Base-by-base conservation (phyloP, 2,888 invertebrate species). In the Agapostemon virescens region DNA sequence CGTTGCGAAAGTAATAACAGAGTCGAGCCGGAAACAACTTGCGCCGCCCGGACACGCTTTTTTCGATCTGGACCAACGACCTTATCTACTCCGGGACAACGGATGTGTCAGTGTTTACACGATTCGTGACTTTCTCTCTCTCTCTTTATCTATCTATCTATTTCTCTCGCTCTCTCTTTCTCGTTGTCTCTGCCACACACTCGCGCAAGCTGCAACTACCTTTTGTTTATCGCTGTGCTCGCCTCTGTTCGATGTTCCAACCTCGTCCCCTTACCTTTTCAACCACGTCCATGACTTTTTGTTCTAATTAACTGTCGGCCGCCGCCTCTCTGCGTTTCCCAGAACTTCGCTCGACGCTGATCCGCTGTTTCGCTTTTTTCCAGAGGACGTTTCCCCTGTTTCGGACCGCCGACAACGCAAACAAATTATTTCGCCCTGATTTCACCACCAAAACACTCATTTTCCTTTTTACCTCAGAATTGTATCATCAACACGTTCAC, bases 261-360 rank as follows among this genome's bases (percentile, higher is more conserved):
- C 42, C 45, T 36, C 70, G 30, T 63, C 55, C 36, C 11, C 69
- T 61, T 69, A 74, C 68, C 68, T 70, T 69, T 68, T 61, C 66
- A 33, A 17, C 75, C 26, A 30, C 52, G 69, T 36, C 70, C 66
- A 26, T 66, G 66, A 74, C 77, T 82, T 81, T 81, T 82, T 82
- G 64, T 70, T 74, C 74, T 82, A 82, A 82, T 82, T 82, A 82
- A 82, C 82, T 42, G 68, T 20, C 76, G 66, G 42, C 69, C 67
- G 30, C 52, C 49, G n/a, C n/a, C n/a, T 55, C 52, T 55, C 72
- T n/a, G 61, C 42, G 30, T 77, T 82, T 15, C 71, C 68, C 26
- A 26, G 33, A 36, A 38, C 58, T 26, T 13, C 45, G 42, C 63
- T 72, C 66, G 42, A n/a, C 71, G 13, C 55, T 69, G 55, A 52